These are phyloP conservation scores for Lacanobia oleracea DNA, from an alignment of 2,888 invertebrate genomes.

Conservation along the genomic window DNA sequence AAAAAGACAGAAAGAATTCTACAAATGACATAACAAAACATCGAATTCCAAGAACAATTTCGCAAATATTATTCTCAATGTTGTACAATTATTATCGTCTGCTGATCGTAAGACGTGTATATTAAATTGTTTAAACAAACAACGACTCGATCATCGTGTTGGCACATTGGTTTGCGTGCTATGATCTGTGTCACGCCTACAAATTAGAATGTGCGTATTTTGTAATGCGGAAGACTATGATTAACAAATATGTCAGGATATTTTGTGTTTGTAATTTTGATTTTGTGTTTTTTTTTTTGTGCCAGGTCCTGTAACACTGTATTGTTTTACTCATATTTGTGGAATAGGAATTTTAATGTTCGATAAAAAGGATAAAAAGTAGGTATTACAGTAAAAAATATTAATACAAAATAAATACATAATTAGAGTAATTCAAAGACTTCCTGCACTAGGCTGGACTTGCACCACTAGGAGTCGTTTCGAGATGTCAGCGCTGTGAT, in stretches of 20 bases:
- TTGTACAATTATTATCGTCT: slow-evolving; percentile 30
- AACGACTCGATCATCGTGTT: slow-evolving; percentile 36
- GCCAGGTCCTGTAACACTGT: neutral
- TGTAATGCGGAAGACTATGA: slow-evolving; percentile 31
- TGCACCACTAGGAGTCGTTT: too few species aligned
- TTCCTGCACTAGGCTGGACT: too few species aligned
- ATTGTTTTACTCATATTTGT: too few species aligned
- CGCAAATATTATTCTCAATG: slow-evolving; percentile 11
- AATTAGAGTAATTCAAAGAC: too few species aligned
- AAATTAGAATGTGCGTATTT: slow-evolving; percentile 39
- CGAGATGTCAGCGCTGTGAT: too few species aligned
- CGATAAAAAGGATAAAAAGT: too few species aligned
- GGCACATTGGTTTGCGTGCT: slow-evolving; percentile 36
- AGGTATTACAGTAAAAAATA: too few species aligned
- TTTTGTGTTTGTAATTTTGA: slow-evolving; percentile 2
- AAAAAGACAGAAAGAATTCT: neutral
- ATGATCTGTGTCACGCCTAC: slow-evolving; percentile 43
- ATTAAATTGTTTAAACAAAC: slow-evolving; percentile 55
- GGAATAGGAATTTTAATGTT: too few species aligned
- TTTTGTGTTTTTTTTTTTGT: neutral
- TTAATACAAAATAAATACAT: too few species aligned
- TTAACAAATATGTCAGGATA: slow-evolving; percentile 4
- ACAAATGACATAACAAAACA: neutral
- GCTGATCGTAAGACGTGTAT: slow-evolving; percentile 7
- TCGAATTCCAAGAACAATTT: slow-evolving; percentile 1